Base-by-base conservation (phyloP, 2,888 invertebrate genomes). In the Margaritifera margaritifera region DNA sequence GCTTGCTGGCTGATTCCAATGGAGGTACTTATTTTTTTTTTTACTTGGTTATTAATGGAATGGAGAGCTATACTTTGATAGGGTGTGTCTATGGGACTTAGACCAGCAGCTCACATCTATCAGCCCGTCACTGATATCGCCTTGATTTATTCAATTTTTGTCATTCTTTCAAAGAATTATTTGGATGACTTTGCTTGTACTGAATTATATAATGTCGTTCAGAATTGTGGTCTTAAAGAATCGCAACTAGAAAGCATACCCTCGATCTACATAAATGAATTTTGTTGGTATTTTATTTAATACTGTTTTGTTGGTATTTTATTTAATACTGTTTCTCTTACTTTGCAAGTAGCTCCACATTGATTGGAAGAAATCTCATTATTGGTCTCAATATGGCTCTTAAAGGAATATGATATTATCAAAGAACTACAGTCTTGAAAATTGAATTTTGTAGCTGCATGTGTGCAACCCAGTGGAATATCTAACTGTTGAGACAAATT, bases 391-490 rank as follows among this genome's bases (percentile, higher is more conserved):
- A 22, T 20, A n/a, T 71, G 71, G 71, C 25, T 64, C 54, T 2
- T 24, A 2, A 67, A 52, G 57, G 59, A 56, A 15, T 11, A 20
- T 22, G 71, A 61, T 61, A 31, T 64, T 19, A 42, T 71, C 27
- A 71, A 67, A 56, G 55, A 71, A 20, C 51, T 71, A 25, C 64
- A 71, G 56, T 57, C 31, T 15, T 62, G 71, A 20, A 67, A 71
- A 62, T 54, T 69, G n/a, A 69, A 69, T 66, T 70, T 70, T 42
- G 57, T 71, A 19, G 67, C 58, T 20, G 68, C 64, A 22, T 68
- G 71, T 61, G 67, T 62, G 18, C 42, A 51, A 22, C 62, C 62
- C 5, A 66, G 53, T 60, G 31, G 51, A 56, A 51, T 66, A 20
- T 53, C 8, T 24, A 52, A 11, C 15, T 19, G 20, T 19, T 51